Evolutionary conservation across 2,888 invertebrate species (phyloP).

Genomic region (Callyntrura sp.): DNA sequence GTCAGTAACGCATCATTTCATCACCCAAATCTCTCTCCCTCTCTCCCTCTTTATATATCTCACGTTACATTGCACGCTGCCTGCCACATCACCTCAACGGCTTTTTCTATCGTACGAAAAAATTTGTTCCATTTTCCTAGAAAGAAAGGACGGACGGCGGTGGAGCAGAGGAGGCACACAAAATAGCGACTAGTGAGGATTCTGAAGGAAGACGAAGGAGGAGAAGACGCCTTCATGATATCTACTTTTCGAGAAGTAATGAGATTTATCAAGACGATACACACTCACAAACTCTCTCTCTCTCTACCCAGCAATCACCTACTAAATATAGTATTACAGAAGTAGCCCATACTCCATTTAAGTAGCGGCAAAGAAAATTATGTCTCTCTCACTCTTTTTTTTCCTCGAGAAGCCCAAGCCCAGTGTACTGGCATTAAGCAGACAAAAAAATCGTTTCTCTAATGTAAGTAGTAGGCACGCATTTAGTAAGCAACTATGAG

Average conservation of each 20-base stretch:
- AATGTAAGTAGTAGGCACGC: not conserved
- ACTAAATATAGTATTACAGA: slow-evolving; percentile 17
- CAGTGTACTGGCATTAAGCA: not conserved
- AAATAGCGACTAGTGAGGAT: slow-evolving; percentile 50
- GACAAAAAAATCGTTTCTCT: slow-evolving; percentile 39
- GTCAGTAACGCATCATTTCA: slow-evolving; percentile 79
- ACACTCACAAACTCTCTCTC: slow-evolving; percentile 11
- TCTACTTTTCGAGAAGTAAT: slow-evolving; percentile 58
- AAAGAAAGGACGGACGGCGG: slow-evolving; percentile 57
- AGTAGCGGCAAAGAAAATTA: slow-evolving; percentile 18
- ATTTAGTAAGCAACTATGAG: not conserved
- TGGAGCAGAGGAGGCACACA: slow-evolving; percentile 48
- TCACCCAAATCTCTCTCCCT: slow-evolving; percentile 72
- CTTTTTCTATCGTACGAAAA: slow-evolving; percentile 28
- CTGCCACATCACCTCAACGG: slow-evolving; percentile 25
- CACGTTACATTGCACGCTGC: slow-evolving; percentile 34
- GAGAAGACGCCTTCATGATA: slow-evolving; percentile 46
- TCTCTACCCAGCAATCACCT: not conserved
- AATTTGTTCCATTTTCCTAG: slow-evolving; percentile 52
- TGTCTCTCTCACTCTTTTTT: not conserved
- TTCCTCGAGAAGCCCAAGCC: too few species aligned
- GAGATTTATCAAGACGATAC: slow-evolving; percentile 53
- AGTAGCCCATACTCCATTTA: slow-evolving; percentile 32
- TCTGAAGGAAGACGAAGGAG: slow-evolving; percentile 20
- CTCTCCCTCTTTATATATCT: slow-evolving; percentile 35